Percentiles rank a stretch among this genome's conserved stretches.
Conservation (phyloP, 2,113 vertebrate species). For the Hydropotes inermis region DNA sequence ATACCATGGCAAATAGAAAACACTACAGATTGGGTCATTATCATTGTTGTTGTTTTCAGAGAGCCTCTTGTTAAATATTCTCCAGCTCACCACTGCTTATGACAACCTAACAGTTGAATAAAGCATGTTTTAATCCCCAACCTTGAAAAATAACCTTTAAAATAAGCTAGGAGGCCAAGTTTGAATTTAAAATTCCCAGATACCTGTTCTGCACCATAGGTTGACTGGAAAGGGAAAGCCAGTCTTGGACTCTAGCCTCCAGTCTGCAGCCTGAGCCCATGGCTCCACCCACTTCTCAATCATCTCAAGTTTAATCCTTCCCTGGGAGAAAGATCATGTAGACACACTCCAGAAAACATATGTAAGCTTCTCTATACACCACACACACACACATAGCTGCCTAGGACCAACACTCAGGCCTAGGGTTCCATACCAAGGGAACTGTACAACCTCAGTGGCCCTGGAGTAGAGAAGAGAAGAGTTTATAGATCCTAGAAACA, state of each 20-base stretch:
- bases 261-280: background rate
- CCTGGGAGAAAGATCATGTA: background rate
- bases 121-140: background rate
- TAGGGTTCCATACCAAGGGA: fast-evolving
- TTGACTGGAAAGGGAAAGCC: background rate
- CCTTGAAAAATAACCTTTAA: background rate
- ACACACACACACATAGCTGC: background rate
- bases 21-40: background rate
- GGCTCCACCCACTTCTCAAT: background rate
- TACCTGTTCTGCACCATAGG: background rate
- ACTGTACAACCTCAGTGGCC: background rate
- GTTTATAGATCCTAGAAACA: background rate
- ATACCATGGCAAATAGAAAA: background rate
- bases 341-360: background rate
- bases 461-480: background rate
- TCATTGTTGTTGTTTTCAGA: background rate
- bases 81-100: background rate
- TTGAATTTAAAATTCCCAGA: background rate
- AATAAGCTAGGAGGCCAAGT: background rate
- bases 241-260: background rate
- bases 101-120: background rate
- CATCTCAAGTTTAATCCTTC: background rate
- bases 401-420: no score
- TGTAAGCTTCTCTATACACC: background rate
- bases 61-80: background rate